These are phyloP conservation scores for Acanthisitta chloris DNA, from an alignment of 2,113 vertebrate species.

Conservation along the genomic window DNA sequence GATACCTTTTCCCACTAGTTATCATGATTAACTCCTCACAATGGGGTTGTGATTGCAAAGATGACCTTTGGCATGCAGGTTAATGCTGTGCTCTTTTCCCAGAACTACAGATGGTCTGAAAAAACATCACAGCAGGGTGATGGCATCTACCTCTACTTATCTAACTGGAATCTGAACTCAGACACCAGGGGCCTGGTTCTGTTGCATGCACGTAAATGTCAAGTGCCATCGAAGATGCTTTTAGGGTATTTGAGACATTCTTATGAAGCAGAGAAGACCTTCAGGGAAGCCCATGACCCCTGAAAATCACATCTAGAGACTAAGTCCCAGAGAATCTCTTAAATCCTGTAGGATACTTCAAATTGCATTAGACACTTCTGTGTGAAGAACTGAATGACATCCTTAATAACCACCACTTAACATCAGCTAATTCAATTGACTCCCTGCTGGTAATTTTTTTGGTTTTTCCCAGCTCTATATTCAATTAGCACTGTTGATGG, in stretches of 20 bases:
- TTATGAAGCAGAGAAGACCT: background rate
- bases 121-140: background rate
- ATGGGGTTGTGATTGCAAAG: background rate
- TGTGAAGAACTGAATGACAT: background rate
- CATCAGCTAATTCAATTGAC: background rate
- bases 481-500: background rate
- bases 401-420: background rate
- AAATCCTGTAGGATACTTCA: background rate
- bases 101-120: background rate
- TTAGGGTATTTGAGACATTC: background rate
- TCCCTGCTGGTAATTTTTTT: background rate
- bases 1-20: background rate
- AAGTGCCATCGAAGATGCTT: background rate
- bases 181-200: background rate
- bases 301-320: background rate
- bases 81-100: background rate
- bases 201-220: background rate
- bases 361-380: background rate
- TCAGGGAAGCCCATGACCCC: background rate
- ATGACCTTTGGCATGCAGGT: background rate
- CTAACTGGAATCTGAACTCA: background rate
- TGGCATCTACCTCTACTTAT: background rate
- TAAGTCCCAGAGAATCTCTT: background rate
- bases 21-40: background rate
- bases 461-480: background rate